phyloP scores from a whole-genome alignment of 2,888 invertebrate genomes.

The Pristionchus entomophagus region DNA sequence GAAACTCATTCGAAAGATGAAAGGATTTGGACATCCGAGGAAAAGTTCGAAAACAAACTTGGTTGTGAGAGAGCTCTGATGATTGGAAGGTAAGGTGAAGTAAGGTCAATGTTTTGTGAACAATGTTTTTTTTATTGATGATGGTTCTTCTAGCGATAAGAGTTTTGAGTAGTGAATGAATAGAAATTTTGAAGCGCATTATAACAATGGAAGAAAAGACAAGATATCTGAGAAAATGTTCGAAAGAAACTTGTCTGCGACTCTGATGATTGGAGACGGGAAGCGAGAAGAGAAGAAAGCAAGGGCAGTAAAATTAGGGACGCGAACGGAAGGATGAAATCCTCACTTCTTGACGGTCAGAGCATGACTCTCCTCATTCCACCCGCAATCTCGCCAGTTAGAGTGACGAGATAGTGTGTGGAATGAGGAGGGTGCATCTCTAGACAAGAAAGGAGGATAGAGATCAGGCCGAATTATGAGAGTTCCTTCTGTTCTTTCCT shows the following conservation, averaged over 20 bases:
- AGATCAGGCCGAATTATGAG: background rate
- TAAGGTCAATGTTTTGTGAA: too few relatives aligned
- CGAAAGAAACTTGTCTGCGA: background rate
- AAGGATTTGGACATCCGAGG: too few relatives aligned
- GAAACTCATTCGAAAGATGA: background rate
- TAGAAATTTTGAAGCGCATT: too few relatives aligned
- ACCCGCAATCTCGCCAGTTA: too few relatives aligned
- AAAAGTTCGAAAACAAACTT: background rate
- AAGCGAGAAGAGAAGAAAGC: background rate
- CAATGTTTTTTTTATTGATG: too few relatives aligned
- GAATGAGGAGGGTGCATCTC: too few relatives aligned
- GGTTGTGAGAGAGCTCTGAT: background rate
- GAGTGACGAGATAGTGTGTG: too few relatives aligned
- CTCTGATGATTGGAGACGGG: too few relatives aligned
- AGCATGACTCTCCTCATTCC: background rate
- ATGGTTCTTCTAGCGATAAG: too few relatives aligned
- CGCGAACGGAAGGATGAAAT: constrained; percentile 15
- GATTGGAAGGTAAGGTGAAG: too few relatives aligned
- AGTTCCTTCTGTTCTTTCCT: background rate
- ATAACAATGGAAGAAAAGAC: background rate
- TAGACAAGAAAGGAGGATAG: too few relatives aligned
- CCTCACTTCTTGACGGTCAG: background rate
- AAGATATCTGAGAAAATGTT: background rate
- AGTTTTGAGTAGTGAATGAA: too few relatives aligned
- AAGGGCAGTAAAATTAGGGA: constrained; percentile 32